Evolutionary conservation across 1,140 invertebrate genomes (phyloP).

Genomic region (Drosophila nigromelanica): DNA sequence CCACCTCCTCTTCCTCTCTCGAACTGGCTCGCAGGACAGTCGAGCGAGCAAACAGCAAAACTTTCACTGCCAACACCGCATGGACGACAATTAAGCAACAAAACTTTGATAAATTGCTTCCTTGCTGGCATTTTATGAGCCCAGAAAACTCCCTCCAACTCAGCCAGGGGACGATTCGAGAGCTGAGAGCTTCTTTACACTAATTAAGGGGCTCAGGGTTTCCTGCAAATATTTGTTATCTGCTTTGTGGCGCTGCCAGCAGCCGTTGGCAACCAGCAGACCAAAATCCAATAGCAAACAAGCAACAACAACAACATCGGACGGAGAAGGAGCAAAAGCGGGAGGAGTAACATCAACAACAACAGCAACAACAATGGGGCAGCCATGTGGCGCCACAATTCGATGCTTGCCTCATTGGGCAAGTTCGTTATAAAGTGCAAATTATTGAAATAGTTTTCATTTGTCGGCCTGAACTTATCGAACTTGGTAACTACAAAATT

Average conservation of each 20-base stretch:
- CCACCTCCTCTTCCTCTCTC: too few relatives aligned
- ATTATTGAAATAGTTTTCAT: conserved; percentile 72
- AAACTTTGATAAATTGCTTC: conserved; percentile 83
- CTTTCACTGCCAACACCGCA: conserved; percentile 69
- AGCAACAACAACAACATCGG: conserved; percentile 14
- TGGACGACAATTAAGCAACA: conserved; percentile 83
- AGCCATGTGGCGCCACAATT: conserved; percentile 73
- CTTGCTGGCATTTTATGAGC: conserved; percentile 76
- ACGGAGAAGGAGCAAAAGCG: background rate
- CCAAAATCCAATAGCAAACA: conserved; percentile 51
- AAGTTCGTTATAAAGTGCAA: conserved; percentile 72
- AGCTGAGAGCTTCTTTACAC: conserved; percentile 69
- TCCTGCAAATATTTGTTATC: conserved; percentile 83
- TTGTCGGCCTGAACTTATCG: conserved; percentile 42
- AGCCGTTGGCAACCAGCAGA: conserved; percentile 16
- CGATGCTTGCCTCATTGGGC: conserved; percentile 66
- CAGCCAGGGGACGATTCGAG: conserved; percentile 1
- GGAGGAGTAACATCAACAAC: conserved; percentile 24
- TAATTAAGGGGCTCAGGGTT: conserved; percentile 82
- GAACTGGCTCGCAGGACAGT: background rate
- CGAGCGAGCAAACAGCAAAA: conserved; percentile 42
- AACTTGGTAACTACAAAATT: conserved; percentile 12
- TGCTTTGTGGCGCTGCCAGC: conserved; percentile 52
- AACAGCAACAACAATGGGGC: conserved; percentile 57
- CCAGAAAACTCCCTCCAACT: background rate